These are phyloP conservation scores for Cheilosia impressa DNA, from an alignment of 2,888 invertebrate species.

Conservation along the genomic window DNA sequence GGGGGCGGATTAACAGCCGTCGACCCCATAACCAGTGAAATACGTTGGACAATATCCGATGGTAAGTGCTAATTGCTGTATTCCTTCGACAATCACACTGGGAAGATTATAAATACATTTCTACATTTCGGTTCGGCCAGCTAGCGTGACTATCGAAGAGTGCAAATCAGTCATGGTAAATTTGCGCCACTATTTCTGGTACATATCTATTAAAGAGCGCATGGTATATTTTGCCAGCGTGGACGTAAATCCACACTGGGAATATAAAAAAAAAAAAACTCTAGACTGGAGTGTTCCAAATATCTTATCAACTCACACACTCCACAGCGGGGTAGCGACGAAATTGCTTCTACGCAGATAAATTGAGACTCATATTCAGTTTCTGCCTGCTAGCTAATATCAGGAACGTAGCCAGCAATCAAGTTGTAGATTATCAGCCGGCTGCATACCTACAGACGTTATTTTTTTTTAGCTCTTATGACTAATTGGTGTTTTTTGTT, in stretches of 20 bases:
- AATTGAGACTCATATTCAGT: not conserved
- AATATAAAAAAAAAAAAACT: not conserved
- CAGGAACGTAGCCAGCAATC: constrained; percentile 16
- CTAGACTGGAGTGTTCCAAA: not conserved
- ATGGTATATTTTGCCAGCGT: constrained; percentile 62
- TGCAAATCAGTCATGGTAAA: constrained; percentile 18
- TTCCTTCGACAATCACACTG: not conserved
- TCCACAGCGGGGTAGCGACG: not conserved
- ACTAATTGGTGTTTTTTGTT: constrained; percentile 6
- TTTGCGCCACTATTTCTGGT: not conserved
- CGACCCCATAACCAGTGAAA: constrained; percentile 91
- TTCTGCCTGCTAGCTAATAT: constrained; percentile 11
- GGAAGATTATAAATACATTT: not conserved
- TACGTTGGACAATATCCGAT: constrained; percentile 96
- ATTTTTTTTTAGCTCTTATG: not conserved
- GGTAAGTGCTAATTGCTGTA: constrained; percentile 84
- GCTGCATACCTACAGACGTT: not conserved
- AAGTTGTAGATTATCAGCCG: not conserved
- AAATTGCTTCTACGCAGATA: constrained; percentile 14
- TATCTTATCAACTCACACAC: constrained; percentile 49
- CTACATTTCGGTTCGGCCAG: not conserved
- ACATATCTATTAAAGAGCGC: not conserved
- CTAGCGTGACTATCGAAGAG: constrained; percentile 50
- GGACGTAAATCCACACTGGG: constrained; percentile 23
- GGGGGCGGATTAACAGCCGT: constrained; percentile 97